Conservation (phyloP, 2,797 vertebrate genomes). For the Manis pentadactyla region DNA sequence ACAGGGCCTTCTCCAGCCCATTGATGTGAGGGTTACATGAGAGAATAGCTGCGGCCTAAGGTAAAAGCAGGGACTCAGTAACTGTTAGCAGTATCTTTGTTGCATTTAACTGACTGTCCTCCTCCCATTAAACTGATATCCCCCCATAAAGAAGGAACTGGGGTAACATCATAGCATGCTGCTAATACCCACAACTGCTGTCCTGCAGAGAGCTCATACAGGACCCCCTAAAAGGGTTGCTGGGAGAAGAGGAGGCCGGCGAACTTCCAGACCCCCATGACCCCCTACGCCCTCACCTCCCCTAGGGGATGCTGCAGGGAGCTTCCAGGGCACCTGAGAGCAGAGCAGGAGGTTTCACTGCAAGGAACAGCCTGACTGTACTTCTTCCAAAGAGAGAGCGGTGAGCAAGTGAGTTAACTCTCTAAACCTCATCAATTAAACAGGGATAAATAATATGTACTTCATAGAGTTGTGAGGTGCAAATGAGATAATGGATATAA, state of each 20-base stretch:
- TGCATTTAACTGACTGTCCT: neutral
- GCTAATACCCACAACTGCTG: neutral
- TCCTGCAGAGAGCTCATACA: neutral
- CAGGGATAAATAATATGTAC: neutral
- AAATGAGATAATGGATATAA: neutral
- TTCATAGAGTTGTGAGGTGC: neutral
- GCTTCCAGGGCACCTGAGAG: neutral
- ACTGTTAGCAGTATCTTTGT: neutral
- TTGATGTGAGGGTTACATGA: neutral
- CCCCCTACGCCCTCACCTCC: no score
- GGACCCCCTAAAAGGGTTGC: rapidly evolving
- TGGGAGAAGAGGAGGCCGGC: no score
- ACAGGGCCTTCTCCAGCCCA: neutral
- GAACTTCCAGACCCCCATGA: neutral
- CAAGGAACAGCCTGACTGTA: neutral
- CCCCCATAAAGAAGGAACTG: neutral
- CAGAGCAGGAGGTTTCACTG: neutral
- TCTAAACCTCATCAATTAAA: neutral
- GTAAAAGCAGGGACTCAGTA: neutral
- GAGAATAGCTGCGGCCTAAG: neutral
- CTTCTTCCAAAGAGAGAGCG: neutral
- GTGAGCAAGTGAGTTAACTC: neutral
- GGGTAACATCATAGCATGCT: neutral
- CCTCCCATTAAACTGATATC: neutral
- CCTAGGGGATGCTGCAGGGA: neutral